Conservation (phyloP, 2,113 vertebrate species). For the Sprattus sprattus region DNA sequence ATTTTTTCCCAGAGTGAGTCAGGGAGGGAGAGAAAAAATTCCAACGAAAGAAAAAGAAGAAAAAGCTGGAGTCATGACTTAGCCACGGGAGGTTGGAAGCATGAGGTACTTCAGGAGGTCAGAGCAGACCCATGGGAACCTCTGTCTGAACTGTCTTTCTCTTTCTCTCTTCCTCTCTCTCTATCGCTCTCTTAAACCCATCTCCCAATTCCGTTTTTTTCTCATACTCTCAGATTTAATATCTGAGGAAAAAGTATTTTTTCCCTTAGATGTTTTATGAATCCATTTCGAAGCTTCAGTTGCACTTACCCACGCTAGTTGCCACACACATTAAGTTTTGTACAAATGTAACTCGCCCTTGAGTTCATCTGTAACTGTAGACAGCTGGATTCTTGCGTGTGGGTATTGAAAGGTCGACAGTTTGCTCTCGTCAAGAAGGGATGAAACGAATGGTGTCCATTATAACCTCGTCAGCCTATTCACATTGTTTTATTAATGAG, state of each 20-base stretch:
- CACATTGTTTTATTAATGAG: slow-evolving; percentile 3
- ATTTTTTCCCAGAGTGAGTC: slow-evolving; percentile 48
- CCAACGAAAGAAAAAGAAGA: slow-evolving; percentile 25
- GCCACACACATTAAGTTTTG: slow-evolving; percentile 13
- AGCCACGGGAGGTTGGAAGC: slow-evolving; percentile 56
- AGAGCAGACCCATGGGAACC: slow-evolving; percentile 53
- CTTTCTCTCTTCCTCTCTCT: neutral
- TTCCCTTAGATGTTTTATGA: neutral
- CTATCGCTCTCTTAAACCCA: neutral
- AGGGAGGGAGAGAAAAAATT: slow-evolving; percentile 35
- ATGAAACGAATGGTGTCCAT: slow-evolving; percentile 18
- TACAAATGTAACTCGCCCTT: neutral
- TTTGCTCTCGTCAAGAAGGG: slow-evolving; percentile 11
- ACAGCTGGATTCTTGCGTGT: slow-evolving; percentile 11
- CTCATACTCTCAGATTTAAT: neutral
- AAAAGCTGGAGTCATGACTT: slow-evolving; percentile 53
- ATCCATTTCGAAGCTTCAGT: neutral
- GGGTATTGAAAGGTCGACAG: slow-evolving; percentile 8
- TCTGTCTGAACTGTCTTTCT: slow-evolving; percentile 42
- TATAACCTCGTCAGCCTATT: slow-evolving; percentile 10
- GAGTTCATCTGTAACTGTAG: slow-evolving; percentile 16
- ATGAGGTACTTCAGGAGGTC: slow-evolving; percentile 59
- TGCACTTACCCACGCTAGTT: neutral
- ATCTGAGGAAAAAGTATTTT: neutral
- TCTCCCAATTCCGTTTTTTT: neutral